phyloP scores from a whole-genome alignment of 2,113 vertebrate genomes.

The Planiliza haematocheilus region DNA sequence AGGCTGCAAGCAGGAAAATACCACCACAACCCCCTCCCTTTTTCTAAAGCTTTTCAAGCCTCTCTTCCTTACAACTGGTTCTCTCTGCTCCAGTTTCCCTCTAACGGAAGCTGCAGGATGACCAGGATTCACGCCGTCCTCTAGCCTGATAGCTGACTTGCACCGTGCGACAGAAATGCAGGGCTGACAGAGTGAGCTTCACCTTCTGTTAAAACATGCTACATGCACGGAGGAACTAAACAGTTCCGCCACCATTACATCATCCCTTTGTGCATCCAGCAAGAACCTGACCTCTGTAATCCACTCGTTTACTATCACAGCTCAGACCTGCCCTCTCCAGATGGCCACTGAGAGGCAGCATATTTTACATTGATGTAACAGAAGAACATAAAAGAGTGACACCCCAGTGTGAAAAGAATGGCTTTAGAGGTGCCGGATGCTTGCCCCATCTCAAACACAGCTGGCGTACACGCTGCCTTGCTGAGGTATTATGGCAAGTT shows the following conservation, averaged over 20 bases:
- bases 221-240: background rate
- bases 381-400: slow-evolving; percentile 73
- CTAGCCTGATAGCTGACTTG: background rate
- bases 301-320: slow-evolving; percentile 49
- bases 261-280: slow-evolving; percentile 44
- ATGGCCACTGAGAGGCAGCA: slow-evolving; percentile 69
- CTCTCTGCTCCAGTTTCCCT: slow-evolving; percentile 63
- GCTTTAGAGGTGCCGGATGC: slow-evolving; percentile 71
- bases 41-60: slow-evolving; percentile 38
- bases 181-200: slow-evolving; percentile 7
- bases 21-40: slow-evolving; percentile 34
- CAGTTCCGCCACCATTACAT: slow-evolving; percentile 45
- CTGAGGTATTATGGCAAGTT: slow-evolving; percentile 60
- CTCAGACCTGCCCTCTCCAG: slow-evolving; percentile 51
- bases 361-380: slow-evolving; percentile 74
- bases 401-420: slow-evolving; percentile 76
- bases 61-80: slow-evolving; percentile 45
- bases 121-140: background rate
- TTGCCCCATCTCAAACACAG: slow-evolving; percentile 77
- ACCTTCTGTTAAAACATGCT: slow-evolving; percentile 7
- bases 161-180: background rate
- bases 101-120: slow-evolving; percentile 21
- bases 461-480: slow-evolving; percentile 69
- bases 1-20: slow-evolving; percentile 71
- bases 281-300: slow-evolving; percentile 65